These are phyloP conservation scores for Psammodynastes pulverulentus DNA, from an alignment of 2,113 vertebrate species.

Conservation along the genomic window DNA sequence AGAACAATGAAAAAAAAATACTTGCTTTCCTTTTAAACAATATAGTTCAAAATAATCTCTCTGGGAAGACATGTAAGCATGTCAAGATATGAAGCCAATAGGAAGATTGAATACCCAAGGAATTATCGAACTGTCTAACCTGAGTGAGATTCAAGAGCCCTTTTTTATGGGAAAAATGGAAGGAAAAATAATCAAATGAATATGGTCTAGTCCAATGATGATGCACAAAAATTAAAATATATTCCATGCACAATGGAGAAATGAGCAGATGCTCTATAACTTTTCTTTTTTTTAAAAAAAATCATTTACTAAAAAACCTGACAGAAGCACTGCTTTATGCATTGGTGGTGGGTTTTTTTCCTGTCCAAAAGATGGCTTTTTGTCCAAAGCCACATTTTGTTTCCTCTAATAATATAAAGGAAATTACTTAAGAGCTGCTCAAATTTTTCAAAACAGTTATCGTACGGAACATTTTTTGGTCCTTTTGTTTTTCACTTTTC, in stretches of 20 bases:
- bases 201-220: conserved; percentile 45
- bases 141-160: conserved; percentile 42
- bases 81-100: conserved; percentile 39
- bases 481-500: conserved; percentile 49
- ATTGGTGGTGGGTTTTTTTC: conserved; percentile 34
- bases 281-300: conserved; percentile 35
- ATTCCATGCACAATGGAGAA: conserved; percentile 55
- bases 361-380: conserved; percentile 64
- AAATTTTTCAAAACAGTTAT: conserved; percentile 59
- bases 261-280: conserved; percentile 57
- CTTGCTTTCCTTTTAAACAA: conserved; percentile 32
- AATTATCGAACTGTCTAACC: conserved; percentile 40
- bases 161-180: background rate
- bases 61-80: conserved; percentile 33
- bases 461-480: conserved; percentile 63
- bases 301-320: conserved; percentile 71
- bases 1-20: conserved; percentile 49
- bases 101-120: conserved; percentile 39
- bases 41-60: conserved; percentile 42
- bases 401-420: conserved; percentile 67
- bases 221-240: conserved; percentile 50
- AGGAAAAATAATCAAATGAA: conserved; percentile 46
- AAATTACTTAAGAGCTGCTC: conserved; percentile 71
- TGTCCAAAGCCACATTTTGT: conserved; percentile 68
- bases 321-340: conserved; percentile 71